Conservation (phyloP, 2,888 invertebrate species). For the Heterodera filipjevi region DNA sequence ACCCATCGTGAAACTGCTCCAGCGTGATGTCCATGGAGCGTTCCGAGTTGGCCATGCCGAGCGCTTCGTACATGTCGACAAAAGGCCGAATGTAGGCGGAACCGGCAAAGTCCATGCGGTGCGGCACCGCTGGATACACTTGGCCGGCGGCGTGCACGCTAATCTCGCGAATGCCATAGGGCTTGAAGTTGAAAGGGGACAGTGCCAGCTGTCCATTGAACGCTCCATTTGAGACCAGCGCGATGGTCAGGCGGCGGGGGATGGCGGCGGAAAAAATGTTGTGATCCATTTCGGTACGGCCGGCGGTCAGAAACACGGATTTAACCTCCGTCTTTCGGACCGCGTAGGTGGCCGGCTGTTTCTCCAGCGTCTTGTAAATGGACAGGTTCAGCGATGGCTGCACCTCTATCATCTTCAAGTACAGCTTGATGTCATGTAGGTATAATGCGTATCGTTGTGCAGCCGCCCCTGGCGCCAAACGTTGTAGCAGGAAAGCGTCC, state of each 20-base stretch:
- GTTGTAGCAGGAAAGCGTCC: constrained; percentile 34
- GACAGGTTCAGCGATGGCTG: constrained; percentile 33
- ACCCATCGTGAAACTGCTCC: constrained; percentile 26
- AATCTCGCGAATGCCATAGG: constrained; percentile 30
- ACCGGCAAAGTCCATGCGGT: constrained; percentile 27
- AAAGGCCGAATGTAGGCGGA: constrained; percentile 23
- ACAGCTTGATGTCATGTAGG: constrained; percentile 29
- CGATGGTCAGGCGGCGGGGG: constrained; percentile 36
- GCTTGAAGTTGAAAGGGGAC: constrained; percentile 40
- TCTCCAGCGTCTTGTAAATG: constrained; percentile 29
- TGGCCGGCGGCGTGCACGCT: constrained; percentile 31
- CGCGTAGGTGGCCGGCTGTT: constrained; percentile 30
- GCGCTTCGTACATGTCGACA: constrained; percentile 34
- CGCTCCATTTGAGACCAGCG: constrained; percentile 30
- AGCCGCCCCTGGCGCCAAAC: not conserved
- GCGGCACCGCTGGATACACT: constrained; percentile 32
- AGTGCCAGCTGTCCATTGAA: constrained; percentile 28
- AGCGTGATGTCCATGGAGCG: constrained; percentile 25
- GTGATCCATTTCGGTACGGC: constrained; percentile 34
- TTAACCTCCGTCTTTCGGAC: constrained; percentile 38
- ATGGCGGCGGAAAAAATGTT: constrained; percentile 34
- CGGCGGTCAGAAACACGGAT: constrained; percentile 31
- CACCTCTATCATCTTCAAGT: constrained; percentile 30
- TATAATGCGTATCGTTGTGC: constrained; percentile 20
- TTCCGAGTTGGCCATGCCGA: constrained; percentile 26